Percentiles rank a stretch among this genome's conserved stretches.
phyloP scores from a whole-genome alignment of 2,888 invertebrate species.

The Acleris literana region DNA sequence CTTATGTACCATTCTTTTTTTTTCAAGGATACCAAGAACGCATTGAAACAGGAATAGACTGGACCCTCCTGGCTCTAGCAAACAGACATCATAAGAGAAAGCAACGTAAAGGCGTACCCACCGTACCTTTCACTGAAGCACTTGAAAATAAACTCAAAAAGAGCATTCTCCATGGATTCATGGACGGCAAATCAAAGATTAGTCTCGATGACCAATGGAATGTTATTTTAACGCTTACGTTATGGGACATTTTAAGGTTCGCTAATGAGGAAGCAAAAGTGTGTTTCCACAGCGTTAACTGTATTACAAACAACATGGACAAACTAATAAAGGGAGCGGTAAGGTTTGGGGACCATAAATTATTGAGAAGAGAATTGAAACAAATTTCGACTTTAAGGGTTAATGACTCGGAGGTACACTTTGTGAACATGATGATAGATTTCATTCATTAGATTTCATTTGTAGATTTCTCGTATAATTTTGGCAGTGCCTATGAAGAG shows the following conservation, averaged over 20 bases:
- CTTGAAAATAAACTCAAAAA: constrained; percentile 62
- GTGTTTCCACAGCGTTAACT: constrained; percentile 62
- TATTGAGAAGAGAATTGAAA: constrained; percentile 58
- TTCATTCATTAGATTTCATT: too few species aligned
- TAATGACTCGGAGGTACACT: constrained; percentile 58
- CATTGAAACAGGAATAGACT: constrained; percentile 64
- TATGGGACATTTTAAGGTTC: constrained; percentile 72
- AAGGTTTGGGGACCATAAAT: constrained; percentile 49
- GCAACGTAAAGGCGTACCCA: constrained; percentile 47
- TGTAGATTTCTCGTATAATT: constrained; percentile 2
- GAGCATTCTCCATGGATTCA: constrained; percentile 61
- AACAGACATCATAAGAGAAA: constrained; percentile 57
- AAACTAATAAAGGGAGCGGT: constrained; percentile 61
- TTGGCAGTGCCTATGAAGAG: constrained; percentile 8
- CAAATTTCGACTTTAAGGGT: constrained; percentile 59
- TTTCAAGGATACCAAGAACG: constrained; percentile 67
- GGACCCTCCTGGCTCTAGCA: constrained; percentile 62
- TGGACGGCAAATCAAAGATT: constrained; percentile 57
- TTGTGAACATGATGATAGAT: neutral
- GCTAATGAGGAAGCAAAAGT: constrained; percentile 63
- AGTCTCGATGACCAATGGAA: constrained; percentile 67
- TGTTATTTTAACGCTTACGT: constrained; percentile 55
- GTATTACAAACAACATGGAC: constrained; percentile 61
- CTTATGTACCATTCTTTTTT: constrained; percentile 11
- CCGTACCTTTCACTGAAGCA: constrained; percentile 58